phyloP scores from a whole-genome alignment of 2,888 invertebrate genomes.

The Cerastoderma edule region DNA sequence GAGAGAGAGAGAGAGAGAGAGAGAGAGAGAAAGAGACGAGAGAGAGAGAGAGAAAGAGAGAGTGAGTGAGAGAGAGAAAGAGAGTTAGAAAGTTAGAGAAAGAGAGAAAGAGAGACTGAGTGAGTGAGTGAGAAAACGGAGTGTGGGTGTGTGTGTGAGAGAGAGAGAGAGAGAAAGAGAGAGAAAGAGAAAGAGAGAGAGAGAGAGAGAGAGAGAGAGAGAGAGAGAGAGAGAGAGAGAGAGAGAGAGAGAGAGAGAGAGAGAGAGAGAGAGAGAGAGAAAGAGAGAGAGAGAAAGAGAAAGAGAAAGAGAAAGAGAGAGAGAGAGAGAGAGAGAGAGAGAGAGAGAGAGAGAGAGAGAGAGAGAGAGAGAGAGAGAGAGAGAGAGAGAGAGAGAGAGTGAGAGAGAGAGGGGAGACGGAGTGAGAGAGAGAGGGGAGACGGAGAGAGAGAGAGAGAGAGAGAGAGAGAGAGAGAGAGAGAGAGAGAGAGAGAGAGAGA shows the following conservation, averaged over 20 bases:
- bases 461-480: neutral
- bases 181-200: neutral
- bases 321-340: slow-evolving; percentile 31
- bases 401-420: neutral
- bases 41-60: too few species aligned
- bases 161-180: neutral
- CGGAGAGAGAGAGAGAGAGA: neutral
- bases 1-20: too few species aligned
- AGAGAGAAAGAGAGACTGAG: neutral
- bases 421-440: neutral
- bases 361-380: slow-evolving; percentile 30
- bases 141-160: slow-evolving; percentile 18
- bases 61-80: too few species aligned
- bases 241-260: neutral
- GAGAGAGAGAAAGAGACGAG: too few species aligned
- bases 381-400: slow-evolving; percentile 19
- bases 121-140: neutral
- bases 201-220: neutral
- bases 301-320: slow-evolving; percentile 18
- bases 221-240: neutral
- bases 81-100: too few species aligned
- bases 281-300: neutral
- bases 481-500: slow-evolving; percentile 1
- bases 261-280: slow-evolving; percentile 1
- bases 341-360: slow-evolving; percentile 31